phyloP scores from a whole-genome alignment of 2,888 invertebrate species.

The Harpagoxenus sublaevis region DNA sequence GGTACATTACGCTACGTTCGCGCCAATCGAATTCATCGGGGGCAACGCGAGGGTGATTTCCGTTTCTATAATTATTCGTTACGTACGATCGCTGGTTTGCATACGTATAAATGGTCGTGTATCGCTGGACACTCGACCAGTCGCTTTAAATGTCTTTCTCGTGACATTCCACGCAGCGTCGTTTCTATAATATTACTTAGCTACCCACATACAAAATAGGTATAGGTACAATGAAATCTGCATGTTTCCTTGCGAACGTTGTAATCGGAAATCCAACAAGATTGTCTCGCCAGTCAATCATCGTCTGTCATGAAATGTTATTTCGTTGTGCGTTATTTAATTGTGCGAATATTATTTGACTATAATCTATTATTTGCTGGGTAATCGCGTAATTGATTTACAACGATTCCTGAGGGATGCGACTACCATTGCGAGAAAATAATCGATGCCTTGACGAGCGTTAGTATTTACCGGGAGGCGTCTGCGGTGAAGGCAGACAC shows the following conservation, averaged over 20 bases:
- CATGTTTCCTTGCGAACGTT: not conserved
- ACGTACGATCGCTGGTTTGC: constrained; percentile 8
- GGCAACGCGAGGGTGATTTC: not conserved
- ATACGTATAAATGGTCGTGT: not conserved
- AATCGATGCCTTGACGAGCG: not conserved
- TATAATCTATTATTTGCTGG: not conserved
- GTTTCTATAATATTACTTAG: not conserved
- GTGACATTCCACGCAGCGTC: not conserved
- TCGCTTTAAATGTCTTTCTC: not conserved
- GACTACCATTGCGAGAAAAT: not conserved
- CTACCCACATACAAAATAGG: not conserved
- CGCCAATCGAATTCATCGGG: constrained; percentile 34
- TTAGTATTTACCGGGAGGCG: constrained; percentile 1
- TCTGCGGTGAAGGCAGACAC: not conserved
- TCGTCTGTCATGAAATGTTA: not conserved
- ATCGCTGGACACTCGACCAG: not conserved
- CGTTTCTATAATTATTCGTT: constrained; percentile 27
- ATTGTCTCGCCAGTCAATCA: not conserved
- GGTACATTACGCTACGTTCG: constrained; percentile 13
- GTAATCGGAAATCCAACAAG: not conserved
- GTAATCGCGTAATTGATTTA: constrained; percentile 12
- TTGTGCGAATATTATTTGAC: not conserved
- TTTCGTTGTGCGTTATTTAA: not conserved
- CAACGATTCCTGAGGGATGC: not conserved
- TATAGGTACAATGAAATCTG: not conserved